Percentiles rank a stretch among this genome's conserved stretches.
These are phyloP conservation scores for Habroteleia sp. DNA, from an alignment of 2,888 invertebrate species.

Conservation along the genomic window DNA sequence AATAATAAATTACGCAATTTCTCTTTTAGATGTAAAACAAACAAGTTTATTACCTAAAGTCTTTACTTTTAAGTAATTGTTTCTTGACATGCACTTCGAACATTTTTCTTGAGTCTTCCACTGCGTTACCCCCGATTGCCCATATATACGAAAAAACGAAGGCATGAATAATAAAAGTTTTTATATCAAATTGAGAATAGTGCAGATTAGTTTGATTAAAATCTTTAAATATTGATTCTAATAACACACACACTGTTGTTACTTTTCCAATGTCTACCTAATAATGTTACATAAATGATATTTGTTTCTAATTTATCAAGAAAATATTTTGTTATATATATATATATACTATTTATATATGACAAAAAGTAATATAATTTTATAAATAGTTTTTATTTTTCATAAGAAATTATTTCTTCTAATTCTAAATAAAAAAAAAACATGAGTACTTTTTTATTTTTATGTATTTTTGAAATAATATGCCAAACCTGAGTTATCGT, in stretches of 20 bases:
- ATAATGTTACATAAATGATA: no score
- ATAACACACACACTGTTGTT: constrained; percentile 87
- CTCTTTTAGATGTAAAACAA: no score
- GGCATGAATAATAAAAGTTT: constrained; percentile 87
- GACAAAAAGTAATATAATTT: no score
- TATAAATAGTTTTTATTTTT: no score
- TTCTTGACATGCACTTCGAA: constrained; percentile 87
- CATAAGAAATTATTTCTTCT: no score
- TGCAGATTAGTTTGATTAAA: constrained; percentile 85
- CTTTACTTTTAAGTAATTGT: constrained; percentile 86
- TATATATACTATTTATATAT: no score
- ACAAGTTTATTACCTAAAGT: constrained; percentile 84
- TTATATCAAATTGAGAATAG: constrained; percentile 79
- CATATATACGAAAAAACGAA: constrained; percentile 92
- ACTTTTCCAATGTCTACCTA: constrained; percentile 93
- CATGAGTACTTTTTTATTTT: no score
- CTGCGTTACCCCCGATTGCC: constrained; percentile 92
- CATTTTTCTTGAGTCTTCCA: constrained; percentile 85
- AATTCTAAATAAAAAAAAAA: no score
- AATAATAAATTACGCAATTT: no score
- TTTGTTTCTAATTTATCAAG: no score
- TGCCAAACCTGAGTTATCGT: constrained; percentile 88
- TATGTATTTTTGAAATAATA: no score
- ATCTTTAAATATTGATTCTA: constrained; percentile 86
- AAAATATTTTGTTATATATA: constrained; percentile 13